A percentile compares a stretch with the other conserved stretches of the same genome.
Evolutionary conservation across 2,888 invertebrate genomes (phyloP).

Genomic region (Drosophila neotestacea): DNA sequence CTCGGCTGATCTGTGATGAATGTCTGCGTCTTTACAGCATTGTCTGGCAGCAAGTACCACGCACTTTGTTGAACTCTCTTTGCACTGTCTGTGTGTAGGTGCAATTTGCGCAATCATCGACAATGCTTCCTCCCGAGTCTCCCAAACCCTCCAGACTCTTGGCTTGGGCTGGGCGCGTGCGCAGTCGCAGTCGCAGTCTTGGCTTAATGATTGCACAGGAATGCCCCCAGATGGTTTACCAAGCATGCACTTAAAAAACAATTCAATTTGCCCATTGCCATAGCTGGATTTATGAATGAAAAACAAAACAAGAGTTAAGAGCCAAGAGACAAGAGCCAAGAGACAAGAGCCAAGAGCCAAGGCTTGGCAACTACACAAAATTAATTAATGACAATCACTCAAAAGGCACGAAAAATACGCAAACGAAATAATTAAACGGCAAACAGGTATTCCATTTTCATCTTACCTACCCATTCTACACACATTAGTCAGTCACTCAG

Average conservation of each 20-base stretch:
- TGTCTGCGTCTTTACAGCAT: constrained; percentile 57
- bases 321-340: not conserved
- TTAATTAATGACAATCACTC: constrained; percentile 83
- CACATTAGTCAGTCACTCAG: constrained; percentile 67
- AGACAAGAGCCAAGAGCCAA: constrained; percentile 5
- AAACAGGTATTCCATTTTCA: constrained; percentile 73
- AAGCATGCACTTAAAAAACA: constrained; percentile 74
- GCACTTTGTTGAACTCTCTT: constrained; percentile 63
- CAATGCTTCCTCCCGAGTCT: constrained; percentile 9
- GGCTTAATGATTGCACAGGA: constrained; percentile 72
- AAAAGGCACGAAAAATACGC: constrained; percentile 72
- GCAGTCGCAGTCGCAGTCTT: constrained; percentile 25
- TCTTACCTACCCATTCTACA: constrained; percentile 64
- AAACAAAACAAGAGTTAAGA: constrained; percentile 4
- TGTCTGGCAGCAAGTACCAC: constrained; percentile 73
- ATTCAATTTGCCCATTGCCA: constrained; percentile 75
- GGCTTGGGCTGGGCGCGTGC: constrained; percentile 69
- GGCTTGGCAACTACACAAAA: constrained; percentile 64
- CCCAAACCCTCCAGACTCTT: constrained; percentile 13
- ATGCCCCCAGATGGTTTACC: constrained; percentile 59
- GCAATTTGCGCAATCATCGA: constrained; percentile 80
- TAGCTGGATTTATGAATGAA: constrained; percentile 75
- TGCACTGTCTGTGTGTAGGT: constrained; percentile 66
- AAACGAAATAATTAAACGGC: constrained; percentile 81
- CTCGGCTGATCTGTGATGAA: constrained; percentile 75